These are phyloP conservation scores for Prorops nasuta DNA, from an alignment of 1,140 invertebrate genomes.

Conservation along the genomic window DNA sequence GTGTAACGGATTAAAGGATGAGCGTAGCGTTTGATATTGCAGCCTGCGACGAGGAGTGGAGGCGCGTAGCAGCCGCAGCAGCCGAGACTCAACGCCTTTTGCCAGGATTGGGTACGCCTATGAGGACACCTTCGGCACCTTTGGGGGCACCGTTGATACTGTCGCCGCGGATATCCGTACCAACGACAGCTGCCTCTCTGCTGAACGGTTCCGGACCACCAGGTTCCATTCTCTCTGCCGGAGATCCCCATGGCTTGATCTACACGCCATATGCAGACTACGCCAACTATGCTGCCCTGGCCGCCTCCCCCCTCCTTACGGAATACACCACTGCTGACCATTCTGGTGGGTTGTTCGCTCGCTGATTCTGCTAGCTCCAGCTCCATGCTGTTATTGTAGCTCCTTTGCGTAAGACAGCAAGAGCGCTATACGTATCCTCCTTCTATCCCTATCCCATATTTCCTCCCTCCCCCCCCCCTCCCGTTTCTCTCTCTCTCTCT, in stretches of 20 bases:
- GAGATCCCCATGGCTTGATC: constrained; percentile 62
- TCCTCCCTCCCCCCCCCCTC: background rate
- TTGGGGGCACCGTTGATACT: constrained; percentile 84
- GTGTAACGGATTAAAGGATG: constrained; percentile 26
- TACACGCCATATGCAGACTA: constrained; percentile 83
- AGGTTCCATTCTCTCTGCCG: constrained; percentile 63
- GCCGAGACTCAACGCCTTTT: constrained; percentile 76
- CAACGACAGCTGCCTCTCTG: constrained; percentile 72
- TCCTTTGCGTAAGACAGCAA: too few relatives aligned
- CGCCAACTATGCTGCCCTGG: constrained; percentile 83
- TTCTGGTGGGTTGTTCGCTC: constrained; percentile 93
- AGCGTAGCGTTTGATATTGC: constrained; percentile 49
- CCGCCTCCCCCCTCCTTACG: constrained; percentile 77
- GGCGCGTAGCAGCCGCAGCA: constrained; percentile 70
- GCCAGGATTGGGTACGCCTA: constrained; percentile 62
- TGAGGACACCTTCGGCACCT: constrained; percentile 68
- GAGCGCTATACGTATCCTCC: too few relatives aligned
- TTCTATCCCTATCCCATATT: background rate
- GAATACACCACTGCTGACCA: constrained; percentile 84
- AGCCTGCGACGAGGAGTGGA: constrained; percentile 78
- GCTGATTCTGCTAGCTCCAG: constrained; percentile 56
- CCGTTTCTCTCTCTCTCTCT: too few relatives aligned
- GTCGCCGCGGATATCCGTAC: constrained; percentile 80
- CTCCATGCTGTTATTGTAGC: constrained; percentile 19
- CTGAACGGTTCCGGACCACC: constrained; percentile 72